Conservation (phyloP, 1,140 invertebrate species). For the Papilio helenus region DNA sequence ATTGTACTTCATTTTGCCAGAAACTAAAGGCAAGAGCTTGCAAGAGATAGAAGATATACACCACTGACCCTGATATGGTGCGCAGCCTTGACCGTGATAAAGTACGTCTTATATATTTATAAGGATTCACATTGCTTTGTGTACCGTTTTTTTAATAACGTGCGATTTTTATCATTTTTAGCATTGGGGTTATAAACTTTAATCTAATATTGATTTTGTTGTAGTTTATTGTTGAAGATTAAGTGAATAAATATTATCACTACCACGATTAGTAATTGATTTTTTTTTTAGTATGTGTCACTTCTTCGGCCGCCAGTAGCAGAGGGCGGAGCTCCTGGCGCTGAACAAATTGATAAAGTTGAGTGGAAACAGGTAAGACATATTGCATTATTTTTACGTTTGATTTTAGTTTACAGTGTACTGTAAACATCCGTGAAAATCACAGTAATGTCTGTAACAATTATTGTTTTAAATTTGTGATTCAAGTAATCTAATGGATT, state of each 20-base stretch:
- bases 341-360: slow-evolving; percentile 87
- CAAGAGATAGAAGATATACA: slow-evolving; percentile 89
- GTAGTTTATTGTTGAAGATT: too few species aligned
- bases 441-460: too few species aligned
- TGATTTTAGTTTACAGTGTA: slow-evolving; percentile 54
- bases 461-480: too few species aligned
- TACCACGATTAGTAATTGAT: background rate
- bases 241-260: too few species aligned
- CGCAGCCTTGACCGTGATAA: slow-evolving; percentile 90
- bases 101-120: slow-evolving; percentile 76
- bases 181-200: background rate
- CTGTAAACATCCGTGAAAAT: too few species aligned
- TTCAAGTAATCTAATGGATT: too few species aligned
- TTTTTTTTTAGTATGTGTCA: slow-evolving; percentile 89
- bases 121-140: background rate
- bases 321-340: slow-evolving; percentile 84
- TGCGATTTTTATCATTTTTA: background rate
- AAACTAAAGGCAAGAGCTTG: slow-evolving; percentile 91
- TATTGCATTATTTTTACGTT: slow-evolving; percentile 67
- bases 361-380: slow-evolving; percentile 90
- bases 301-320: slow-evolving; percentile 90
- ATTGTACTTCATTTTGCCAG: slow-evolving; percentile 87
- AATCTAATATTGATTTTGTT: too few species aligned
- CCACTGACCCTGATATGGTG: slow-evolving; percentile 90
- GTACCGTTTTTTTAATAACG: too few species aligned